These are phyloP conservation scores for Chrysogorgia sp. DNA, from an alignment of 92 coral and sea anemone genomes.

Conservation along the genomic window DNA sequence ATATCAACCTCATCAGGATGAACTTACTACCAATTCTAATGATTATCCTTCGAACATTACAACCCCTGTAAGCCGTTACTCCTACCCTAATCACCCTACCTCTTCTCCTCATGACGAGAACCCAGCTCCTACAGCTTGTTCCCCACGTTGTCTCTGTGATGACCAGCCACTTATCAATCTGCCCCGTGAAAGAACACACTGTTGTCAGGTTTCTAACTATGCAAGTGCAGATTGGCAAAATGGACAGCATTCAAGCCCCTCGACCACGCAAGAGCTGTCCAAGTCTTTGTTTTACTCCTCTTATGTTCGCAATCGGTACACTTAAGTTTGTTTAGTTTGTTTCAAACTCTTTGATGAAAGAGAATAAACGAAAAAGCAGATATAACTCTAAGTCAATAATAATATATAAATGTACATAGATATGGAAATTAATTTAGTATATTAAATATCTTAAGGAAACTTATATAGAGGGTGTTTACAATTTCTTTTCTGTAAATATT, in stretches of 20 bases:
- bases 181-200: constrained; percentile 3
- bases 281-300: constrained; percentile 27
- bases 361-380: not conserved
- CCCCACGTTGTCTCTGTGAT: constrained; percentile 35
- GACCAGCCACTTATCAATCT: constrained; percentile 6
- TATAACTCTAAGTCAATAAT: not conserved
- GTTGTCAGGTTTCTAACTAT: not conserved
- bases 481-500: not conserved
- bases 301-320: constrained; percentile 11
- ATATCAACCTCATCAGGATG: not conserved
- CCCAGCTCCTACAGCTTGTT: not conserved
- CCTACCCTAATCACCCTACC: not conserved
- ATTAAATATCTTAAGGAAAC: not conserved
- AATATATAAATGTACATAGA: not conserved
- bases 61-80: not conserved
- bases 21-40: not conserved
- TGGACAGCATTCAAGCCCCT: not conserved
- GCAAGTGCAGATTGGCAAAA: not conserved
- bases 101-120: constrained; percentile 18
- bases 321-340: not conserved
- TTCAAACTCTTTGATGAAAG: not conserved
- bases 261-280: constrained; percentile 10
- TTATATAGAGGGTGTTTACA: not conserved
- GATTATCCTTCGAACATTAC: not conserved
- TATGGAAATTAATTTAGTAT: not conserved